A percentile compares a stretch with the other conserved stretches of the same genome.
Evolutionary conservation across 2,113 vertebrate species (phyloP).

Genomic region (Ceyx melanurus): DNA sequence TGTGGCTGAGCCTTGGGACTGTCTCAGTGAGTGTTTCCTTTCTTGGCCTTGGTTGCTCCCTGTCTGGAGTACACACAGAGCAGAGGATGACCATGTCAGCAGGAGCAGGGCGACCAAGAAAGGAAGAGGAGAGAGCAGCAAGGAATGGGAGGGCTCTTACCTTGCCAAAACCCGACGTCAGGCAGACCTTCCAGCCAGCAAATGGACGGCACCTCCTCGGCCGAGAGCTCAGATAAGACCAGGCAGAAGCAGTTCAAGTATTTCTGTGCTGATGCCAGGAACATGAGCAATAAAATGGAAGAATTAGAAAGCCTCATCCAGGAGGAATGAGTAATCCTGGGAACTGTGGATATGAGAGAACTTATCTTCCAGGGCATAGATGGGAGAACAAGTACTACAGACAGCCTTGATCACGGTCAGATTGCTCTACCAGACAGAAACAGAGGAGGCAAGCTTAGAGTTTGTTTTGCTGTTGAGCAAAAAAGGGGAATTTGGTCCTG

Average conservation of each 20-base stretch:
- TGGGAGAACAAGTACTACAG: constrained; percentile 15
- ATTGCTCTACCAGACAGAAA: not conserved
- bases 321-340: constrained; percentile 60
- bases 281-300: constrained; percentile 61
- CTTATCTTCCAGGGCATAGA: constrained; percentile 19
- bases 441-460: not conserved
- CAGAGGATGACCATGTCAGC: not conserved
- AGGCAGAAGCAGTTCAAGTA: constrained; percentile 54
- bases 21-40: not conserved
- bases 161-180: constrained; percentile 43
- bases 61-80: not conserved
- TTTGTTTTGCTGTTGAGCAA: not conserved
- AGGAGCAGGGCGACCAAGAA: constrained; percentile 53
- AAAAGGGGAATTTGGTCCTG: not conserved
- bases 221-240: constrained; percentile 57
- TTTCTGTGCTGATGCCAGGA: constrained; percentile 53
- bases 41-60: constrained; percentile 35
- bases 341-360: not conserved
- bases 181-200: constrained; percentile 9
- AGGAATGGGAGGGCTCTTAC: not conserved
- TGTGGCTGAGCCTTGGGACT: not conserved
- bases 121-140: constrained; percentile 51
- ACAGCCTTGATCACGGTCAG: not conserved
- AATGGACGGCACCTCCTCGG: constrained; percentile 44
- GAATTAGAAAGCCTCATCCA: constrained; percentile 55